phyloP scores from a whole-genome alignment of 2,113 vertebrate genomes.

The Cyanoderma ruficeps region DNA sequence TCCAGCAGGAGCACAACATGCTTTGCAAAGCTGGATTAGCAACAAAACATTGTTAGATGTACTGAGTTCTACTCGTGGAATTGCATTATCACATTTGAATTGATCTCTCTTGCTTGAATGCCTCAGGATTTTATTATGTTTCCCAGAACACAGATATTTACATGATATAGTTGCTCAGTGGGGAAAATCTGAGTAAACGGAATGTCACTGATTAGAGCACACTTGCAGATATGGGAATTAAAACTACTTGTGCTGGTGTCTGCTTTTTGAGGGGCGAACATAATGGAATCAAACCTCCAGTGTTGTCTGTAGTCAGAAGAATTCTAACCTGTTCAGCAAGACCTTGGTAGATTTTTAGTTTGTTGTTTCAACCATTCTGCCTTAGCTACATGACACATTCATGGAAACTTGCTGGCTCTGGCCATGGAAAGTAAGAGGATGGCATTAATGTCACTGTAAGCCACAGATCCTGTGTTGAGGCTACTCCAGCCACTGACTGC shows the following conservation, averaged over 20 bases:
- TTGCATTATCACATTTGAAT: not conserved
- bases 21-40: not conserved
- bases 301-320: not conserved
- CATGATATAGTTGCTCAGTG: not conserved
- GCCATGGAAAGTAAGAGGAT: not conserved
- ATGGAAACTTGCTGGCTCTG: not conserved
- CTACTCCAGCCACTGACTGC: not conserved
- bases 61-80: not conserved
- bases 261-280: not conserved
- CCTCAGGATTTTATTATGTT: not conserved
- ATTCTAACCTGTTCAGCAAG: not conserved
- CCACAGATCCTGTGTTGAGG: not conserved
- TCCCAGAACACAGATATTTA: not conserved
- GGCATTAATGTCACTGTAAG: not conserved
- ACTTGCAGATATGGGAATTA: not conserved
- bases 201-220: not conserved
- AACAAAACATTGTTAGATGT: not conserved
- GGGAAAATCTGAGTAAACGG: not conserved
- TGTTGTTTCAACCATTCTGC: not conserved
- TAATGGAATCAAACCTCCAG: not conserved
- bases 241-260: not conserved
- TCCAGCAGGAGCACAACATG: not conserved
- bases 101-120: not conserved
- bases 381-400: accelerated
- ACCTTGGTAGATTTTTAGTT: not conserved